Evolutionary conservation across 2,888 invertebrate species (phyloP), one percentile per base, ranked within the genome.

Genomic region (Cactoblastis cactorum): DNA sequence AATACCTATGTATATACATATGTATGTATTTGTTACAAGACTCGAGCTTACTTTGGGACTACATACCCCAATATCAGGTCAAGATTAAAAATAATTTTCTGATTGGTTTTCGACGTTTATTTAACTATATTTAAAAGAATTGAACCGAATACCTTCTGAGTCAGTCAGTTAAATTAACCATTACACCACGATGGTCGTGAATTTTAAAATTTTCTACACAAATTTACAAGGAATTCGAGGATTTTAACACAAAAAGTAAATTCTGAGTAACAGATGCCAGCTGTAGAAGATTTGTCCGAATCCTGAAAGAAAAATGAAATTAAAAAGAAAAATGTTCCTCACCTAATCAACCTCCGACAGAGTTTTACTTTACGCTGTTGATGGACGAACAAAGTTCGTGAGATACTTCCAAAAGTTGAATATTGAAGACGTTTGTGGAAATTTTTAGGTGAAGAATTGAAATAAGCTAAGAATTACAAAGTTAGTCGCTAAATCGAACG

Each of bases 341-440:
- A 8, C 12, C 22, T 12, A 41, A 41, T 39, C 22, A 12, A n/a
- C 14, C 41, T 41, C 22, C 5, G 3, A n/a, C 9, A 15, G 43
- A 17, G 17, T 28, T 43, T 15, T 11, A 12, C 15, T 14, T 28
- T 28, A 8, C 28, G 43, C 15, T 28, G 11, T 11, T 43, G 28
- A 28, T 28, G 28, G 28, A 11, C 24, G 15, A 22, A 24, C 24
- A 39, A 37, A 38, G 37, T 49, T 18, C 37, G 35, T 19, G 18
- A 17, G 48, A 32, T 32, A 49, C 28, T 49, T 38, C 3, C 38
- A 28, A 15, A 38, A 43, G 15, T 43, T 43, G 28, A 43, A 43
- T 43, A 32, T 43, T 43, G 28, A 14, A 43, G 24, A 43, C 28
- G 15, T 43, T 24, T 43, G 43, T 14, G 9, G 24, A 24, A n/a